Conservation (phyloP, 2,797 vertebrate genomes). For the Oreochromis grahami region DNA sequence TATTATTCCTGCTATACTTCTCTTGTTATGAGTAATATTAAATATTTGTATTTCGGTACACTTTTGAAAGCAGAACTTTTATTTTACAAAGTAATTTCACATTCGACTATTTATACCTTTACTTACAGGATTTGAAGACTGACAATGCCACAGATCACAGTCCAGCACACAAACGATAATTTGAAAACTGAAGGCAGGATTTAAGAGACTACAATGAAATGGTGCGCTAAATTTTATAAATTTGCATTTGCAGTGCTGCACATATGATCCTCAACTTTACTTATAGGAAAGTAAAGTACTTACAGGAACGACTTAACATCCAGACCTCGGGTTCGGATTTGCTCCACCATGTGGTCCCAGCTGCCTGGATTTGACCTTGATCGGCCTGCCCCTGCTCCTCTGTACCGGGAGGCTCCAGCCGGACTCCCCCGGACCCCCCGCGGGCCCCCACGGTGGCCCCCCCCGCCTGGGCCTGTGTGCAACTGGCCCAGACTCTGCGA, state of each 20-base stretch:
- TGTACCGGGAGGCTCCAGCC: constrained; percentile 84
- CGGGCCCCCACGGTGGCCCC: constrained; percentile 82
- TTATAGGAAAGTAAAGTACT: constrained; percentile 55
- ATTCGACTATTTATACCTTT: background rate
- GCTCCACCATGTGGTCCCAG: constrained; percentile 98
- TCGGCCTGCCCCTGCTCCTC: constrained; percentile 82
- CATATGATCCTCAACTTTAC: background rate
- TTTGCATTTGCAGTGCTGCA: background rate
- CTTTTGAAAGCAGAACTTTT: background rate
- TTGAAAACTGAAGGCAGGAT: background rate
- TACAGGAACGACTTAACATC: constrained; percentile 99
- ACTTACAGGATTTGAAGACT: background rate
- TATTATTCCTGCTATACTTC: background rate
- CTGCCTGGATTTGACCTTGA: constrained; percentile 95
- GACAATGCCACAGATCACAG: background rate
- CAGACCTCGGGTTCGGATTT: constrained; percentile 96
- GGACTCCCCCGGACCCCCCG: constrained; percentile 88
- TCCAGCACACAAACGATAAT: background rate
- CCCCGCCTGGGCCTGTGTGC: constrained; percentile 85
- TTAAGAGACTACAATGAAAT: background rate
- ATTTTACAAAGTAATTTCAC: background rate
- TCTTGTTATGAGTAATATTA: background rate
- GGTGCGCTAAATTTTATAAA: background rate
- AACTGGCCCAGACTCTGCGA: constrained; percentile 97
- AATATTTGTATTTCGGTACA: background rate